Conservation (phyloP, 1,140 invertebrate genomes). For the Camponotus pennsylvanicus region DNA sequence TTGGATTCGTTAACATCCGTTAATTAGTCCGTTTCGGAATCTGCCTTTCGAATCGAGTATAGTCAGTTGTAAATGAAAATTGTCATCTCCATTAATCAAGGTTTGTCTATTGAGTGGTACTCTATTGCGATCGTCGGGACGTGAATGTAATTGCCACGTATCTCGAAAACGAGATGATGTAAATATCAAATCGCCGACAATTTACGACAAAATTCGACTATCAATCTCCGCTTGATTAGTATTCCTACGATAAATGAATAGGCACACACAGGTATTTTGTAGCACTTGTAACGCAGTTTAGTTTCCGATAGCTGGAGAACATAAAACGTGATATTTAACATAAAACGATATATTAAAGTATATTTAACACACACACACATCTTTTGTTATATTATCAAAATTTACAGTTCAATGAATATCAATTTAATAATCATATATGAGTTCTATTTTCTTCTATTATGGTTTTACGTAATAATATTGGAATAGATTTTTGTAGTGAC, state of each 20-base stretch:
- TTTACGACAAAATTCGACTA: constrained; percentile 41
- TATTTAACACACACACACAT: not conserved
- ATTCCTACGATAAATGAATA: not conserved
- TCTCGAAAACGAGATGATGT: constrained; percentile 37
- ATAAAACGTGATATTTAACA: not conserved
- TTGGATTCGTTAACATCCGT: constrained; percentile 37
- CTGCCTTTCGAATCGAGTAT: constrained; percentile 11
- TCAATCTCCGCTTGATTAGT: constrained; percentile 30
- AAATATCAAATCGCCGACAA: constrained; percentile 49
- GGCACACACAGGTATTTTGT: not conserved
- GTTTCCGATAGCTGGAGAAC: not conserved
- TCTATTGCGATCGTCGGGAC: constrained; percentile 22
- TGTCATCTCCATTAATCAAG: constrained; percentile 64
- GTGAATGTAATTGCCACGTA: constrained; percentile 35
- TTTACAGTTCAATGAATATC: constrained; percentile 2
- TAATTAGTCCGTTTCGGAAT: constrained; percentile 31
- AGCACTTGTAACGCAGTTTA: not conserved
- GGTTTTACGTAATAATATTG: not conserved
- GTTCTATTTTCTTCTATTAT: not conserved
- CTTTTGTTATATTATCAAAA: not conserved
- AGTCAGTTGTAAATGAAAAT: constrained; percentile 59
- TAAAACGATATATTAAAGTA: not conserved
- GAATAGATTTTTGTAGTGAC: constrained; percentile 13
- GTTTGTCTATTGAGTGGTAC: constrained; percentile 29
- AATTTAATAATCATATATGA: not conserved